A percentile compares a stretch with the other conserved stretches of the same genome.
These are phyloP conservation scores for Adineta ricciae DNA, from an alignment of 2,888 invertebrate species.

Conservation along the genomic window DNA sequence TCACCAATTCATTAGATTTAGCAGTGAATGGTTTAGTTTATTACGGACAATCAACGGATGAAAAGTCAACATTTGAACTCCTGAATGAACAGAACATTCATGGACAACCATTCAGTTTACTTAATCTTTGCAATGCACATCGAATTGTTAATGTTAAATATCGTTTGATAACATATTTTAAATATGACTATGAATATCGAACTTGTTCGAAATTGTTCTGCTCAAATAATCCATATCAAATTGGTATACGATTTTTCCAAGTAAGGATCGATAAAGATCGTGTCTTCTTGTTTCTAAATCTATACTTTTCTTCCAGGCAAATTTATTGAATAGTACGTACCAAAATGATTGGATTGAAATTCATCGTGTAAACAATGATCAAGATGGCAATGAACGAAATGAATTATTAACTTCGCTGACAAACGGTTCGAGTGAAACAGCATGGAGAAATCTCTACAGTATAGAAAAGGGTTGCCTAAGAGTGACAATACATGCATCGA, in stretches of 20 bases:
- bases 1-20: constrained; percentile 67
- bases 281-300: not conserved
- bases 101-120: constrained; percentile 65
- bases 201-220: constrained; percentile 95
- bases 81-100: constrained; percentile 57
- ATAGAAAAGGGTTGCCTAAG: constrained; percentile 55
- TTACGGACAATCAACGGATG: constrained; percentile 70
- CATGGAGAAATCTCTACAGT: constrained; percentile 20
- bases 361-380: constrained; percentile 74
- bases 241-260: constrained; percentile 62
- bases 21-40: constrained; percentile 79
- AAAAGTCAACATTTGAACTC: constrained; percentile 68
- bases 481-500: constrained; percentile 80
- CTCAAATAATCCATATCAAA: constrained; percentile 70
- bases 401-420: constrained; percentile 18
- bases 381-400: not conserved
- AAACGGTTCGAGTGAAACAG: not conserved
- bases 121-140: constrained; percentile 88
- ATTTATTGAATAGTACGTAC: constrained; percentile 75
- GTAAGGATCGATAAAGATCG: constrained; percentile 37
- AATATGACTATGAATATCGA: constrained; percentile 86
- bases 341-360: constrained; percentile 72
- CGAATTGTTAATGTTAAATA: constrained; percentile 82
- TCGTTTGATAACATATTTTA: constrained; percentile 80
- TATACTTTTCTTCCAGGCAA: constrained; percentile 50